phyloP scores from a whole-genome alignment of 2,797 vertebrate genomes.

The Perodicticus potto region DNA sequence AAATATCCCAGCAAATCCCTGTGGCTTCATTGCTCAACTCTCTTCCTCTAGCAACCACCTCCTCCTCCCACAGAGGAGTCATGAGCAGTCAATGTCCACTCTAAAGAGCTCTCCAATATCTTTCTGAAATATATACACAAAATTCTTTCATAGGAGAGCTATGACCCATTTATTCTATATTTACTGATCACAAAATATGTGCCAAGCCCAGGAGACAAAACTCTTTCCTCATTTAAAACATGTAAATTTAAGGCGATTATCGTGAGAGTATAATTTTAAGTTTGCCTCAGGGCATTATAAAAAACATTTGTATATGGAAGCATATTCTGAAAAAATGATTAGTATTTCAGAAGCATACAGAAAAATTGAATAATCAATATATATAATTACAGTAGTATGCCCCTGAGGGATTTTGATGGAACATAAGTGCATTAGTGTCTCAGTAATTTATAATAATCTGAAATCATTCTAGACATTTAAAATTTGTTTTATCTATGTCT shows the following conservation, averaged over 20 bases:
- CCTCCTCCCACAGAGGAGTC: not conserved
- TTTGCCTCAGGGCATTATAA: not conserved
- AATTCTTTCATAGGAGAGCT: not conserved
- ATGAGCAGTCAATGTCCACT: not conserved
- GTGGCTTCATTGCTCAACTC: conserved; percentile 37
- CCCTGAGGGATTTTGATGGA: not conserved
- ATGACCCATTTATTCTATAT: not conserved
- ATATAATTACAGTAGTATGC: not conserved
- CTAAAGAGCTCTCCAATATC: not conserved
- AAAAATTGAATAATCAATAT: conserved; percentile 31
- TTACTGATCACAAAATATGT: not conserved
- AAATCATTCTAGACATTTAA: conserved; percentile 11
- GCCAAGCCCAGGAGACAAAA: not conserved
- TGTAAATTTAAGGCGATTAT: conserved; percentile 25
- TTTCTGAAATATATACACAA: not conserved
- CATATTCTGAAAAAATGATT: conserved; percentile 11
- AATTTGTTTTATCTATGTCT: conserved; percentile 13
- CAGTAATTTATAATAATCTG: conserved; percentile 29
- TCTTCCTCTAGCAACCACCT: conserved; percentile 49
- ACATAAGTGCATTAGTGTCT: not conserved
- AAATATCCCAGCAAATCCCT: conserved; percentile 39
- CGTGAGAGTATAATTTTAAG: not conserved
- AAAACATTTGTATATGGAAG: not conserved
- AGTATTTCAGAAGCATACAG: not conserved
- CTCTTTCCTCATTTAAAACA: not conserved